Percentiles rank a stretch among this genome's conserved stretches.
phyloP scores from a whole-genome alignment of 2,888 invertebrate genomes.

The Coelopa pilipes region DNA sequence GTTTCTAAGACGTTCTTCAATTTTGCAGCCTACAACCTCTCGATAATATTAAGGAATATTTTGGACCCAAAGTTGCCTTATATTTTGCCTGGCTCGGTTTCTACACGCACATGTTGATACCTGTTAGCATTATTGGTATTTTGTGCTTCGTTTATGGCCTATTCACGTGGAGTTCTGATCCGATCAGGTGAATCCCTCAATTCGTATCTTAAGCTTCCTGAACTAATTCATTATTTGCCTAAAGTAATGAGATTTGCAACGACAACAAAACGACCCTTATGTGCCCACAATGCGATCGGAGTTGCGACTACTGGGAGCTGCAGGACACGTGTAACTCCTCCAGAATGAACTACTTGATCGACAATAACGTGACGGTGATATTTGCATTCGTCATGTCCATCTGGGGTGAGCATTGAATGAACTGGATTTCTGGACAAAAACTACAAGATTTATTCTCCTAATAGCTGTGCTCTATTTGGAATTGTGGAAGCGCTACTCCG shows the following conservation, averaged over 20 bases:
- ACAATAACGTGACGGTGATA: conserved; percentile 81
- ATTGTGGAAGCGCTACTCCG: conserved; percentile 84
- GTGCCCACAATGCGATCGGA: conserved; percentile 84
- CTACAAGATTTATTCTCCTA: conserved; percentile 25
- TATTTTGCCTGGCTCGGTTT: conserved; percentile 89
- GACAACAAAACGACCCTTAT: conserved; percentile 71
- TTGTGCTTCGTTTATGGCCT: conserved; percentile 74
- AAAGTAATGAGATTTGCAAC: conserved; percentile 72
- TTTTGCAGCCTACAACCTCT: conserved; percentile 72
- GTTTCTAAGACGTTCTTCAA: not conserved
- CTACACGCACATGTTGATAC: conserved; percentile 85
- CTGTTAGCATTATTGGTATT: conserved; percentile 76
- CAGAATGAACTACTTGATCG: conserved; percentile 81
- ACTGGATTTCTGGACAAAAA: not conserved
- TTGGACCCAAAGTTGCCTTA: conserved; percentile 80
- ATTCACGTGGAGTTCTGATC: conserved; percentile 67
- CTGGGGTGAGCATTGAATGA: conserved; percentile 70
- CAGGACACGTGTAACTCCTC: conserved; percentile 78
- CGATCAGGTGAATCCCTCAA: conserved; percentile 58
- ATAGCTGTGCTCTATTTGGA: conserved; percentile 79
- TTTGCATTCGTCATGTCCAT: conserved; percentile 86
- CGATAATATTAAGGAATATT: conserved; percentile 81
- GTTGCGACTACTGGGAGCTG: conserved; percentile 80
- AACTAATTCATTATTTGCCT: conserved; percentile 22
- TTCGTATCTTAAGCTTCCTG: not conserved